Percentiles rank a stretch among this genome's conserved stretches.
Evolutionary conservation across 1,140 invertebrate genomes (phyloP).

Genomic region (Asbolus verrucosus): DNA sequence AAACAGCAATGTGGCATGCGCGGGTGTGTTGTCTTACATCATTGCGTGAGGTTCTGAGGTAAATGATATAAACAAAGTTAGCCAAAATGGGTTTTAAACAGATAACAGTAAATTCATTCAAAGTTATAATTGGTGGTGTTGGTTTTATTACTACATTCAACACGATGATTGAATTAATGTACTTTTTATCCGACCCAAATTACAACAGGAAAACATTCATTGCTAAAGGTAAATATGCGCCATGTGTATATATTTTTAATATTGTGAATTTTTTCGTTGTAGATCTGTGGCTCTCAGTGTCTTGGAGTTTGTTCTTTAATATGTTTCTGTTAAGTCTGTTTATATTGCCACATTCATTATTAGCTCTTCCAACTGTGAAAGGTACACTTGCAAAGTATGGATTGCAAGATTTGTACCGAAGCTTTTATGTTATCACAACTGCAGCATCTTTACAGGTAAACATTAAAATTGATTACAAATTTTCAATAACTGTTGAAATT

Average conservation of each 20-base stretch:
- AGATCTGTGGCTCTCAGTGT: conserved; percentile 55
- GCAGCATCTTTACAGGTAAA: conserved; percentile 55
- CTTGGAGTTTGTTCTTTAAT: conserved; percentile 56
- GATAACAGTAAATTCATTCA: conserved; percentile 3
- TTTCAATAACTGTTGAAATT: conserved; percentile 37
- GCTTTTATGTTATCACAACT: conserved; percentile 61
- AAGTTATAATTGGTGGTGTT: not conserved
- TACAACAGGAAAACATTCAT: conserved; percentile 1
- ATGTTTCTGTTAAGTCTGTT: conserved; percentile 59
- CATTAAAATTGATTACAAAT: conserved; percentile 10
- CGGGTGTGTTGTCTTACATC: not conserved
- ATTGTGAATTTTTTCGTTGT: conserved; percentile 26
- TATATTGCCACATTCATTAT: conserved; percentile 60
- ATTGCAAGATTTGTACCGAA: conserved; percentile 56
- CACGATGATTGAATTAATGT: conserved; percentile 31
- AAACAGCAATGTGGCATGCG: not conserved
- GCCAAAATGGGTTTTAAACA: conserved; percentile 22
- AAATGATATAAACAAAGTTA: conserved; percentile 6
- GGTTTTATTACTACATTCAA: conserved; percentile 31
- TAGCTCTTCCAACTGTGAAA: conserved; percentile 57
- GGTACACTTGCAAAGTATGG: conserved; percentile 49
- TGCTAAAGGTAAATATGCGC: not conserved
- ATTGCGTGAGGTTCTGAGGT: too few species aligned
- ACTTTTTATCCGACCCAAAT: conserved; percentile 37
- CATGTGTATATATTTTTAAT: not conserved